These are phyloP conservation scores for Melipona beecheii DNA, from an alignment of 2,888 invertebrate genomes.

Conservation along the genomic window DNA sequence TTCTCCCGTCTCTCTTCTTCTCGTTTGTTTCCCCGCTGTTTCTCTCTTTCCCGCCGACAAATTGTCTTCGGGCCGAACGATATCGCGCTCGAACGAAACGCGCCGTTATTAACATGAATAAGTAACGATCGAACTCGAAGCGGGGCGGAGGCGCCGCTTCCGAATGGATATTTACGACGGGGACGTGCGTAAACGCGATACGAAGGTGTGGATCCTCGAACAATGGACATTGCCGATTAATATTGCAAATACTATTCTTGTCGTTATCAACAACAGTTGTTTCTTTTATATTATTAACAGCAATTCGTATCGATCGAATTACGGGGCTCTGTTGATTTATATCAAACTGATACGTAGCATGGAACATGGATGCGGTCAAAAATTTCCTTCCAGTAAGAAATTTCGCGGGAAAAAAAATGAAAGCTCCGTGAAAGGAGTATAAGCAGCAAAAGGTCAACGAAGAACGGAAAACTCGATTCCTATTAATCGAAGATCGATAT, in stretches of 20 bases:
- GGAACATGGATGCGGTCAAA: too few relatives aligned
- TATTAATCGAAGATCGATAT: slow-evolving; percentile 27
- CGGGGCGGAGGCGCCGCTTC: too few relatives aligned
- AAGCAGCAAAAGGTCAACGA: not conserved
- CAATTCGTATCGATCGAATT: too few relatives aligned
- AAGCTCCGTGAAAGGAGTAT: not conserved
- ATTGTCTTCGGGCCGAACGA: slow-evolving; percentile 27
- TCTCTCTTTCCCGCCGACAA: slow-evolving; percentile 16
- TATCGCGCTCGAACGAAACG: slow-evolving; percentile 13
- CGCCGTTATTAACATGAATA: slow-evolving; percentile 2
- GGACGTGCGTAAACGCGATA: not conserved
- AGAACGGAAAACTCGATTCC: not conserved
- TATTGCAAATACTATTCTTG: too few relatives aligned
- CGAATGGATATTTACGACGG: not conserved
- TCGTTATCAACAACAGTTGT: too few relatives aligned
- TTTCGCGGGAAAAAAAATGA: not conserved
- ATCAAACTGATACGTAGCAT: too few relatives aligned
- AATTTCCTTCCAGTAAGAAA: not conserved
- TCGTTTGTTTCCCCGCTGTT: not conserved
- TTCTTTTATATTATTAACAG: too few relatives aligned
- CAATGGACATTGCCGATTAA: too few relatives aligned
- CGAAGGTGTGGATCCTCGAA: too few relatives aligned
- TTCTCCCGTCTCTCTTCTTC: slow-evolving; percentile 1
- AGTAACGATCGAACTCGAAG: not conserved
- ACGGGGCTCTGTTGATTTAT: too few relatives aligned